phyloP scores from a whole-genome alignment of 1,140 invertebrate genomes.

The Scaptodrosophila lebanonensis region DNA sequence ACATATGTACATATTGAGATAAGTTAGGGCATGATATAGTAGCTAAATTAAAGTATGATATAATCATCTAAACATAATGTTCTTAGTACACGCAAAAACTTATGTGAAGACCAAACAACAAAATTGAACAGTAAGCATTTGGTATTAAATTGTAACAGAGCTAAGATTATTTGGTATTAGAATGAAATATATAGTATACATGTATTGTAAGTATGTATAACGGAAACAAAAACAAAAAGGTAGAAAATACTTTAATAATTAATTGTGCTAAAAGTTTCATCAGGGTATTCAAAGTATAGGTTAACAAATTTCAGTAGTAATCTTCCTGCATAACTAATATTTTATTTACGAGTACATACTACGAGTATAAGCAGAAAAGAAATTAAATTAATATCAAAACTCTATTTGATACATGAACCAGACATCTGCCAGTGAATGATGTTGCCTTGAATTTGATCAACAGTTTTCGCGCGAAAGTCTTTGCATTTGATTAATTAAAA shows the following conservation, averaged over 20 bases:
- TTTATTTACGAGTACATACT: slow-evolving; percentile 11
- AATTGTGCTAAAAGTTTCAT: slow-evolving; percentile 34
- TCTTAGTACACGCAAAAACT: slow-evolving; percentile 1
- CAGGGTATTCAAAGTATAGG: slow-evolving; percentile 55
- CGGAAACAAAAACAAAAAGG: too few relatives aligned
- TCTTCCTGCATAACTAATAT: slow-evolving; percentile 2
- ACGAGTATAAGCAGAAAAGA: slow-evolving; percentile 14
- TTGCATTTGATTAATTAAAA: too few relatives aligned
- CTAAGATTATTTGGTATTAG: too few relatives aligned
- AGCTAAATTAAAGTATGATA: slow-evolving; percentile 23
- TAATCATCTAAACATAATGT: slow-evolving; percentile 8
- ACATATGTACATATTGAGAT: too few relatives aligned
- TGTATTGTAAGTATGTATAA: too few relatives aligned
- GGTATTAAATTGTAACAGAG: too few relatives aligned
- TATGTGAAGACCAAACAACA: too few relatives aligned
- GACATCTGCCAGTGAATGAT: slow-evolving; percentile 22
- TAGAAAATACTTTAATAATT: too few relatives aligned
- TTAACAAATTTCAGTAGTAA: slow-evolving; percentile 52
- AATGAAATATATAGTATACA: too few relatives aligned
- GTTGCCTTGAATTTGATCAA: slow-evolving; percentile 28
- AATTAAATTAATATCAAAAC: slow-evolving; percentile 10
- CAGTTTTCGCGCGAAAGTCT: too few relatives aligned
- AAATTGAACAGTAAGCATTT: too few relatives aligned
- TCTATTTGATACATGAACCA: slow-evolving; percentile 43
- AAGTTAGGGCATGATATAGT: slow-evolving; percentile 63